Conservation (phyloP, 2,797 vertebrate genomes). For the Gorsachius magnificus region DNA sequence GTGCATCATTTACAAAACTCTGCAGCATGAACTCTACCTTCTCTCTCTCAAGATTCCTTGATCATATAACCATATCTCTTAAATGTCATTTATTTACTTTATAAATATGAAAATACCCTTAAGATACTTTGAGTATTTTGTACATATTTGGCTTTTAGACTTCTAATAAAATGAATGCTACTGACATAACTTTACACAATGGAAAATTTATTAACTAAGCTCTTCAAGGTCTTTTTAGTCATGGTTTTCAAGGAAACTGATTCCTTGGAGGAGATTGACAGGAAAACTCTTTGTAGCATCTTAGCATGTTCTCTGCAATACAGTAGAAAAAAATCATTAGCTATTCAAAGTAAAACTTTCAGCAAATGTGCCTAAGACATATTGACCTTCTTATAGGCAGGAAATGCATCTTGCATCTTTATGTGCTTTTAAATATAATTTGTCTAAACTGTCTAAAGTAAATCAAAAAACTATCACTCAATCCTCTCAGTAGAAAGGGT, state of each 20-base stretch:
- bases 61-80: not conserved
- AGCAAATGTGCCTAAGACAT: conserved; percentile 71
- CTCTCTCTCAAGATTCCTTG: not conserved
- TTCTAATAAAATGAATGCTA: conserved; percentile 36
- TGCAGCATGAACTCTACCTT: not conserved
- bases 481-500: conserved; percentile 89
- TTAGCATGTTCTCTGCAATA: conserved; percentile 58
- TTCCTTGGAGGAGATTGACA: conserved; percentile 50
- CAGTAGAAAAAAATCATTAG: conserved; percentile 68
- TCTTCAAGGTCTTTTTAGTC: conserved; percentile 60
- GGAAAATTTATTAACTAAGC: conserved; percentile 46
- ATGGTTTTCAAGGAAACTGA: conserved; percentile 42
- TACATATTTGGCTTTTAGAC: conserved; percentile 45
- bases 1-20: not conserved
- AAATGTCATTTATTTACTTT: conserved; percentile 17
- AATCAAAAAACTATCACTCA: conserved; percentile 90
- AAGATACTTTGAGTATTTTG: not conserved
- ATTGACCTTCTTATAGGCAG: conserved; percentile 81
- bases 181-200: conserved; percentile 28
- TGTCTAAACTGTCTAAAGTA: conserved; percentile 92
- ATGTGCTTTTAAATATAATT: conserved; percentile 92
- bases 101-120: conserved; percentile 58
- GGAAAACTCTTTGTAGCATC: conserved; percentile 48
- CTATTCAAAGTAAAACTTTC: conserved; percentile 77
- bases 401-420: conserved; percentile 91